Base-by-base conservation (phyloP, 2,113 vertebrate genomes). In the Serilophus lunatus region DNA sequence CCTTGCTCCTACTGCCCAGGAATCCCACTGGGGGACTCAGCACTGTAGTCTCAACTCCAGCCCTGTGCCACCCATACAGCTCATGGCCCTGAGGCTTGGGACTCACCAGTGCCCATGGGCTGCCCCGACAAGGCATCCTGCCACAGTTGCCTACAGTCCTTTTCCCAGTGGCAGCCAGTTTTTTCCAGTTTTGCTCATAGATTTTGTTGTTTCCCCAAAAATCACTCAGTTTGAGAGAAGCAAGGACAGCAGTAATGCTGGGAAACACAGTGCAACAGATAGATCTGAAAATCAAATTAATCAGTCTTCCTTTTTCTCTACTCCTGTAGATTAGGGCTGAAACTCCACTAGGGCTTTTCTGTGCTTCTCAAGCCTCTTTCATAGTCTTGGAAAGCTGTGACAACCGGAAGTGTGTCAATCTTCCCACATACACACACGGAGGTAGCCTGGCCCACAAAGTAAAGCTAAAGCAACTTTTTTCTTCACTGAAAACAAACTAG, bases 1-100 rank as follows among this genome's bases (percentile, higher is more conserved):
- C 16, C 35, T 68, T 35, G 13, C 29, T 31, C 50, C 20, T 31
- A 35, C 50, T 22, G 25, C 13, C 11, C 13, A n/a, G 61, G n/a
- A 75, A 60, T 82, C 45, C 53, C 23, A 19, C 18, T 3, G 3
- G 11, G 45, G 10, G 1, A 22, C 45, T 79, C 76, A 51, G 28
- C 0, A 1, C 24, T 33, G 20, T 9, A 31, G 5, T 47, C 36
- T 12, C 11, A 0, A 3, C 45, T 65, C 22, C 1, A 3, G 51
- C 42, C 28, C n/a, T 18, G 5, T 51, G 80, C 16, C 51, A 51
- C 9, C 42, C 6, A 2, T 22, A 57, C 29, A 40, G n/a, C 8
- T 60, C 1, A 1, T 6, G 12, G 42, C 28, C 25, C 24, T 31
- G 29, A 57, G 22, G 13, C 0, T 1, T n/a, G 38, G 28, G 38